phyloP scores from a whole-genome alignment of 2,113 vertebrate genomes.

The Genyomyrus donnyi region DNA sequence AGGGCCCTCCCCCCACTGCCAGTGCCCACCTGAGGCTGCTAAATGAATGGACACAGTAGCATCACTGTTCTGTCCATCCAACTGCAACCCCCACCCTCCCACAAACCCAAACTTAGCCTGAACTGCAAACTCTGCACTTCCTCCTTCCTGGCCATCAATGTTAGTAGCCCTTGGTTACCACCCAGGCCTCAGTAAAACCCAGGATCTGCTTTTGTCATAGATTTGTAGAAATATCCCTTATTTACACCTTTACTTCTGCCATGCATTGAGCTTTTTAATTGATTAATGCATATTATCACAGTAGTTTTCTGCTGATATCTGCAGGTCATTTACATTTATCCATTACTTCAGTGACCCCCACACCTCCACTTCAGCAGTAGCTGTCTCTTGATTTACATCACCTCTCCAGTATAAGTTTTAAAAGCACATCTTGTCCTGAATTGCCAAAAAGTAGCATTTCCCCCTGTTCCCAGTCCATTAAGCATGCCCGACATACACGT shows the following conservation, averaged over 20 bases:
- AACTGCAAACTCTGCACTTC: slow-evolving; percentile 32
- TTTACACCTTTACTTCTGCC: background rate
- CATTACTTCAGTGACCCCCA: slow-evolving; percentile 46
- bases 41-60: slow-evolving; percentile 28
- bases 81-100: slow-evolving; percentile 4
- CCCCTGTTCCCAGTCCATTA: background rate
- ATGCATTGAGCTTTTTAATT: background rate
- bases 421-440: slow-evolving; percentile 1
- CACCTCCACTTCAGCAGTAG: slow-evolving; percentile 28
- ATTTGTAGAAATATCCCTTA: background rate
- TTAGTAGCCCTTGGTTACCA: slow-evolving; percentile 1
- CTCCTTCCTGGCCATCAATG: slow-evolving; percentile 25
- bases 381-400: slow-evolving; percentile 15
- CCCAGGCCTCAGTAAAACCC: slow-evolving; percentile 13
- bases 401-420: background rate
- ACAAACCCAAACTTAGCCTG: slow-evolving; percentile 27
- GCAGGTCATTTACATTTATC: slow-evolving; percentile 30
- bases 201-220: background rate
- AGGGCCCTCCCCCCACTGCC: slow-evolving; percentile 22
- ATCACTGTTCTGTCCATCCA: slow-evolving; percentile 9
- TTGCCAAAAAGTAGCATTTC: slow-evolving; percentile 15
- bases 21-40: slow-evolving; percentile 24
- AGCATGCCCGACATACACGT: background rate
- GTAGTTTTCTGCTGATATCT: background rate
- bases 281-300: background rate